phyloP scores from a whole-genome alignment of 2,797 vertebrate species.

The Aeoliscus strigatus region DNA sequence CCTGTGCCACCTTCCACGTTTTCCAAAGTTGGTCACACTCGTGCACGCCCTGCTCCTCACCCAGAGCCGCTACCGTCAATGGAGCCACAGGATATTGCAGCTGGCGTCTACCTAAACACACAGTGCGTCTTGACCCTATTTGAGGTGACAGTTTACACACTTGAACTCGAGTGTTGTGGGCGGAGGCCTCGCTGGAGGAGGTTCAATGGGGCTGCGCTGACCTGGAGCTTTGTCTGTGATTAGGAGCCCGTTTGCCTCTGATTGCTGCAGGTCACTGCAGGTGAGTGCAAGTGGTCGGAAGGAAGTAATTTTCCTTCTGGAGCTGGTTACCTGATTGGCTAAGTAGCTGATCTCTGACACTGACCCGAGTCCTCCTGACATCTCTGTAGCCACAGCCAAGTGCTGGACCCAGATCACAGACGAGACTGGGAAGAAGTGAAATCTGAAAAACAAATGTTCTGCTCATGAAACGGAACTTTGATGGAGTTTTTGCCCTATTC shows the following conservation, averaged over 20 bases:
- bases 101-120: slow-evolving; percentile 64
- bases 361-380: slow-evolving; percentile 33
- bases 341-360: slow-evolving; percentile 60
- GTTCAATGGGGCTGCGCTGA: slow-evolving; percentile 35
- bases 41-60: slow-evolving; percentile 12
- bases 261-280: slow-evolving; percentile 69
- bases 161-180: slow-evolving; percentile 42
- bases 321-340: slow-evolving; percentile 67
- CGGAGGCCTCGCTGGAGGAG: slow-evolving; percentile 17
- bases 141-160: slow-evolving; percentile 70
- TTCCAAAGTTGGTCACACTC: slow-evolving; percentile 27
- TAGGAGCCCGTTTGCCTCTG: slow-evolving; percentile 54
- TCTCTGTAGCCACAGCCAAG: slow-evolving; percentile 19
- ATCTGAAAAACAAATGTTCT: slow-evolving; percentile 12
- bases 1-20: slow-evolving; percentile 35
- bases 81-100: slow-evolving; percentile 63
- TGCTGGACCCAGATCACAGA: slow-evolving; percentile 38
- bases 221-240: slow-evolving; percentile 51
- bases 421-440: slow-evolving; percentile 2
- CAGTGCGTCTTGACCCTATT: slow-evolving; percentile 49
- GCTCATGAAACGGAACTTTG: slow-evolving; percentile 12
- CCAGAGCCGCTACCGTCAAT: slow-evolving; percentile 40
- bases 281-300: slow-evolving; percentile 66
- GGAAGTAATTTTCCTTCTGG: slow-evolving; percentile 63
- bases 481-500: slow-evolving; percentile 12